These are phyloP conservation scores for Serinus canaria DNA, from an alignment of 2,113 vertebrate genomes.

Conservation along the genomic window DNA sequence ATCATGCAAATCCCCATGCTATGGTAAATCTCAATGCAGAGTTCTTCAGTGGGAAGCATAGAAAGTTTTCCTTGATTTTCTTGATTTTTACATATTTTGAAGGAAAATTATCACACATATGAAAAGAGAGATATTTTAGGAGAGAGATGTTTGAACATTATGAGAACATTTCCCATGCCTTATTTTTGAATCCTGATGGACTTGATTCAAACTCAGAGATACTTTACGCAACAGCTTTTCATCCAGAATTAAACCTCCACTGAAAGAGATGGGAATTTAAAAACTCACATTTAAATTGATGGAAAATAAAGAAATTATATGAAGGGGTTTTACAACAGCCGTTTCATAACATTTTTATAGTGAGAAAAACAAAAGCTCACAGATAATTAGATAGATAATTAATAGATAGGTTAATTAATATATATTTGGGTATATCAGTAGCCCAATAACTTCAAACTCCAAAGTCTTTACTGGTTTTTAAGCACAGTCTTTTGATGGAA, in stretches of 20 bases:
- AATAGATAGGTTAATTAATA: not conserved
- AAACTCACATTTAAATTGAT: not conserved
- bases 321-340: not conserved
- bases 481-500: not conserved
- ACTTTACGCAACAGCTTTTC: not conserved
- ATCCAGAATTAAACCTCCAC: not conserved
- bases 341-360: not conserved
- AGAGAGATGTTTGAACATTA: not conserved
- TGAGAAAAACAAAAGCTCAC: not conserved
- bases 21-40: not conserved
- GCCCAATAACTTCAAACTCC: not conserved
- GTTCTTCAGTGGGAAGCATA: not conserved
- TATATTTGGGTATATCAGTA: not conserved
- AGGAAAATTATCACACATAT: not conserved
- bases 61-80: not conserved
- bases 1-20: not conserved
- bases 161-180: not conserved
- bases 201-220: slow-evolving; percentile 1
- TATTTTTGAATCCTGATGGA: slow-evolving; percentile 23
- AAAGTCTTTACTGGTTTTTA: not conserved
- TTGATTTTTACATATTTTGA: slow-evolving; percentile 3
- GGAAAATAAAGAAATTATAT: not conserved
- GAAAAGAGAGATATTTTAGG: slow-evolving; percentile 1
- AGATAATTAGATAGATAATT: not conserved
- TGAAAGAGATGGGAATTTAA: not conserved